These are phyloP conservation scores for Odontocerum albicorne DNA, from an alignment of 2,888 invertebrate genomes.

Conservation along the genomic window DNA sequence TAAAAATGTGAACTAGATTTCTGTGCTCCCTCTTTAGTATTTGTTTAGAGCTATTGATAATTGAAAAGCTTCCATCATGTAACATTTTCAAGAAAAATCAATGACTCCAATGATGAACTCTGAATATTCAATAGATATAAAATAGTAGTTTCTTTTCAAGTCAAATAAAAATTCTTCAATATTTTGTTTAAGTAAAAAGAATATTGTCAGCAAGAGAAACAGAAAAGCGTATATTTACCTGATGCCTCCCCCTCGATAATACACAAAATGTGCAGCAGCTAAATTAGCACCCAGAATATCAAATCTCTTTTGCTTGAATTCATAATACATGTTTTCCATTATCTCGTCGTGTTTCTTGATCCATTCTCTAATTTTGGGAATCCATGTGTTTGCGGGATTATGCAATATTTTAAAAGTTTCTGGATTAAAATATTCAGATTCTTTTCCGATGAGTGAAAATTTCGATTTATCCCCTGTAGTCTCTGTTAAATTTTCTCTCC, in stretches of 20 bases:
- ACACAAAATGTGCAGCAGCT: slow-evolving; percentile 84
- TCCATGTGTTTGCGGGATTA: background rate
- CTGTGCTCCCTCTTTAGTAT: too few relatives aligned
- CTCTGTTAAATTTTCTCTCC: slow-evolving; percentile 65
- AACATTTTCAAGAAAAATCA: too few relatives aligned
- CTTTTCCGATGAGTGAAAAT: slow-evolving; percentile 54
- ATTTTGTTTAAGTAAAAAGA: too few relatives aligned
- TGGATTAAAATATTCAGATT: slow-evolving; percentile 46
- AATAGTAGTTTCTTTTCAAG: too few relatives aligned
- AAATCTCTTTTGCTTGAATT: slow-evolving; percentile 61
- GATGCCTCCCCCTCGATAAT: slow-evolving; percentile 73
- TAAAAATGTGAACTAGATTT: too few relatives aligned
- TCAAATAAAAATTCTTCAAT: too few relatives aligned
- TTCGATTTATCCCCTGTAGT: slow-evolving; percentile 60
- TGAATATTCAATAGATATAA: too few relatives aligned
- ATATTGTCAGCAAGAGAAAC: too few relatives aligned
- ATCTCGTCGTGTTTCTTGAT: slow-evolving; percentile 53
- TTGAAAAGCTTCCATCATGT: too few relatives aligned
- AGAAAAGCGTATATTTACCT: slow-evolving; percentile 50
- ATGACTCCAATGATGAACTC: too few relatives aligned
- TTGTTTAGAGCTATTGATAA: too few relatives aligned
- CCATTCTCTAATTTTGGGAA: slow-evolving; percentile 48
- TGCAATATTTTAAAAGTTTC: slow-evolving; percentile 33
- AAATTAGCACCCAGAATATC: slow-evolving; percentile 74
- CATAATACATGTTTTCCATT: slow-evolving; percentile 61